A percentile compares a stretch with the other conserved stretches of the same genome.
phyloP scores from a whole-genome alignment of 2,113 vertebrate species.

The Opisthocomus hoazin region DNA sequence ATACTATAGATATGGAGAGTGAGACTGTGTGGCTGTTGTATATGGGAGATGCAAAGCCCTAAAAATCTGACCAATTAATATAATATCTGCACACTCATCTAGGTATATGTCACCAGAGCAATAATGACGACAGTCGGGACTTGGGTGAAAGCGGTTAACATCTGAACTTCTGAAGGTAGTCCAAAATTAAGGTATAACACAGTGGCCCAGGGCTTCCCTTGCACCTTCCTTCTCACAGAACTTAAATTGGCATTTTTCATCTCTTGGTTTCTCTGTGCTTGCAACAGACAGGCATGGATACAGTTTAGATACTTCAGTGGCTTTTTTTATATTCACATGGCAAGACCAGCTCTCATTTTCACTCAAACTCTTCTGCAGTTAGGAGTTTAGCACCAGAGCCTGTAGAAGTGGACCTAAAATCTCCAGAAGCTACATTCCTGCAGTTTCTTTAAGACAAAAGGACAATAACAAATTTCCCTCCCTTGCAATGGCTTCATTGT shows the following conservation, averaged over 20 bases:
- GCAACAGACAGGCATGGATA: neutral
- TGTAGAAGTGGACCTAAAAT: neutral
- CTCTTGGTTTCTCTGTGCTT: neutral
- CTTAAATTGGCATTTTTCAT: neutral
- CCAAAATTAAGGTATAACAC: neutral
- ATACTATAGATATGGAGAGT: neutral
- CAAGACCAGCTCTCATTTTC: neutral
- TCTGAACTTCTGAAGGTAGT: neutral
- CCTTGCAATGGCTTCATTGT: neutral
- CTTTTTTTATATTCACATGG: neutral
- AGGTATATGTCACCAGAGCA: neutral
- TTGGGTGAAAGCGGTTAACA: neutral
- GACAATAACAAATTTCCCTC: neutral
- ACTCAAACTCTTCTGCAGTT: neutral
- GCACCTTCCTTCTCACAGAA: neutral
- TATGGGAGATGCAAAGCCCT: neutral
- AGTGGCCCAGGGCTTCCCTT: neutral
- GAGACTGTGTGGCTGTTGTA: neutral
- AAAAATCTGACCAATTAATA: neutral
- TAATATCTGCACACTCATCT: neutral
- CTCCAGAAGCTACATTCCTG: too few species aligned
- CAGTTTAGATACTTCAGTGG: neutral
- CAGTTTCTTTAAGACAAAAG: neutral
- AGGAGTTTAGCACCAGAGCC: neutral
- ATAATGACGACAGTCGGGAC: neutral